phyloP scores from a whole-genome alignment of 1,140 invertebrate genomes.

The Nasonia giraulti region DNA sequence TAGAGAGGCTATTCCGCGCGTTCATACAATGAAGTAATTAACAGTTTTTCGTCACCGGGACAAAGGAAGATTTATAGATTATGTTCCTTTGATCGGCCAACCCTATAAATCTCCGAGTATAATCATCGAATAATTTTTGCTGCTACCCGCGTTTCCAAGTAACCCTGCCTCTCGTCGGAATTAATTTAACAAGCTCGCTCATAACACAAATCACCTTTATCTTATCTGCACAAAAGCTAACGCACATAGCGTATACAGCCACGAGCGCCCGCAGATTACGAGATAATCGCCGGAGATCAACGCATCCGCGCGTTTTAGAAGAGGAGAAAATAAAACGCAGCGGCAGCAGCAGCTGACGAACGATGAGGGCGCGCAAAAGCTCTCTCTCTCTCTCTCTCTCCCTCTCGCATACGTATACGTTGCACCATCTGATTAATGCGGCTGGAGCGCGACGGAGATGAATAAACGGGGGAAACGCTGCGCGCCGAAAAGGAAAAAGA shows the following conservation, averaged over 20 bases:
- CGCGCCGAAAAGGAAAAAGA: neutral
- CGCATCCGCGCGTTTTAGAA: neutral
- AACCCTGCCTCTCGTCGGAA: neutral
- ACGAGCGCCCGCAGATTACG: neutral
- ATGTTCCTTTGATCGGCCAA: neutral
- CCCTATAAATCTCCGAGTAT: neutral
- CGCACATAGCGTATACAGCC: neutral
- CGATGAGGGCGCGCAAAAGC: constrained; percentile 27
- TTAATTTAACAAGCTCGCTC: neutral
- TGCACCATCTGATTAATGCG: constrained; percentile 25
- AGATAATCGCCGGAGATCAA: constrained; percentile 7
- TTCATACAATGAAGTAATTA: constrained; percentile 46
- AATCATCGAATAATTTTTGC: too few relatives aligned
- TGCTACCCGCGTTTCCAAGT: too few relatives aligned
- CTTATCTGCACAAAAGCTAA: neutral
- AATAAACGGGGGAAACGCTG: constrained; percentile 25
- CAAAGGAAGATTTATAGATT: constrained; percentile 13
- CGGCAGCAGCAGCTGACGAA: neutral
- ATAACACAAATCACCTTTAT: neutral
- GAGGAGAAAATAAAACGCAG: neutral
- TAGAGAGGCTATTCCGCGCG: neutral
- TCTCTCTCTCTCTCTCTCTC: neutral
- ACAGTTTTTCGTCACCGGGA: constrained; percentile 17
- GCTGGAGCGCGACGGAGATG: constrained; percentile 2
- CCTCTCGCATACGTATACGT: too few relatives aligned